Conservation (phyloP, 2,113 vertebrate species). For the Percopsis transmontana region DNA sequence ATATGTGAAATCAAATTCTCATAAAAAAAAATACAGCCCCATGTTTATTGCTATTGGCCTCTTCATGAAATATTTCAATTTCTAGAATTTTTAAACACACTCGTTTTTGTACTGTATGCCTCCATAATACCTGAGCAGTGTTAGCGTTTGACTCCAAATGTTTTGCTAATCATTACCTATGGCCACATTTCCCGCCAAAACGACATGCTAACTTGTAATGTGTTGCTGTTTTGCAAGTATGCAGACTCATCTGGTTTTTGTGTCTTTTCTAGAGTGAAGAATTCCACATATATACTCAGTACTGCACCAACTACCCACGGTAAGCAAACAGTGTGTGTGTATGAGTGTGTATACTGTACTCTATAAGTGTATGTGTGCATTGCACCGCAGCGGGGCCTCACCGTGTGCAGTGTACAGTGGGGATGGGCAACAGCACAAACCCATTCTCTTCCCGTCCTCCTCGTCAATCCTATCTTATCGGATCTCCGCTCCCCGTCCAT, state of each 20-base stretch:
- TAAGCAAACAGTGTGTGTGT: conserved; percentile 25
- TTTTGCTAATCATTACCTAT: too few species aligned
- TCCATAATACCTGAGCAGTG: too few species aligned
- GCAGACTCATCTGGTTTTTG: neutral
- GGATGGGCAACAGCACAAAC: conserved; percentile 4
- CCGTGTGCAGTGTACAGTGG: too few species aligned
- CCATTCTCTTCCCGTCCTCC: neutral
- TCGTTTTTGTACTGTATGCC: too few species aligned
- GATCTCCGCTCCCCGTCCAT: conserved; percentile 41
- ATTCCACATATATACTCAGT: conserved; percentile 95
- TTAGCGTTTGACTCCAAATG: too few species aligned
- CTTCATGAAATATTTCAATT: too few species aligned
- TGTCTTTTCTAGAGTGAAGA: conserved; percentile 87
- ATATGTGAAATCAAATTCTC: neutral
- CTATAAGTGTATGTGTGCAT: conserved; percentile 1
- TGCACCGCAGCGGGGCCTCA: neutral
- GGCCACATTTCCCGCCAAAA: too few species aligned
- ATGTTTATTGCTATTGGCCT: too few species aligned
- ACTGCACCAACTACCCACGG: conserved; percentile 96
- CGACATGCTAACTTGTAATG: too few species aligned
- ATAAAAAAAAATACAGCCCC: too few species aligned
- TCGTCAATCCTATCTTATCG: conserved; percentile 41
- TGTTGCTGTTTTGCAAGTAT: neutral
- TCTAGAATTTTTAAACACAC: too few species aligned
- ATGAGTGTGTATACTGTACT: neutral